Evolutionary conservation across 2,797 vertebrate genomes (phyloP).

Genomic region (Hypotaenidia okinawae): DNA sequence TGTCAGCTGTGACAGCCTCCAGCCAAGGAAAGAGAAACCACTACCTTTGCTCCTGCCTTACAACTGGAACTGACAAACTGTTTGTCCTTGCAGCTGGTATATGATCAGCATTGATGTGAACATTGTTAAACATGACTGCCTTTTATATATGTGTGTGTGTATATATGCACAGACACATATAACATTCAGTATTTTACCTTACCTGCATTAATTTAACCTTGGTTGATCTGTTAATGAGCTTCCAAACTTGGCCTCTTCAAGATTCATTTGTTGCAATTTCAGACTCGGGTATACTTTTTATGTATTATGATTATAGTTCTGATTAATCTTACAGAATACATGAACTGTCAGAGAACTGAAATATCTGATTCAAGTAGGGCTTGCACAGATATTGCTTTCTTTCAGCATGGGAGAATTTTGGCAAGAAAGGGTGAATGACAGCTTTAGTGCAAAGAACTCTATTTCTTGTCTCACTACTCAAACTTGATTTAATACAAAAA

Average conservation of each 20-base stretch:
- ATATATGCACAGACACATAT: too few species aligned
- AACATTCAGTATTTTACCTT: background rate
- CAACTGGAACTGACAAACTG: background rate
- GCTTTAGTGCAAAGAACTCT: background rate
- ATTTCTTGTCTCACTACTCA: background rate
- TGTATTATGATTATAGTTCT: background rate
- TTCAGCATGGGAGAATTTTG: background rate
- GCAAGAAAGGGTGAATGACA: background rate
- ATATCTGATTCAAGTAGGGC: background rate
- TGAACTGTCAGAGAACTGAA: background rate
- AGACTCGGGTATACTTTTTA: background rate
- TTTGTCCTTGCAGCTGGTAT: background rate
- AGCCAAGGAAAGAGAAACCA: background rate
- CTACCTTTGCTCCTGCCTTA: background rate
- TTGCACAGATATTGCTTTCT: background rate
- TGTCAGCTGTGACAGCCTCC: background rate
- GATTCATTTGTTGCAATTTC: background rate
- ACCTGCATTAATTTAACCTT: background rate
- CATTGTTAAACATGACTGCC: background rate
- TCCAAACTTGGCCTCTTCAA: background rate
- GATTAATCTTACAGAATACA: background rate
- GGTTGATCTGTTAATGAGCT: background rate
- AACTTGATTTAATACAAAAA: background rate
- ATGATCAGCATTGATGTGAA: background rate
- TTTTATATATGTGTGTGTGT: background rate